These are phyloP conservation scores for Auanema freiburgensis DNA, from an alignment of 2,888 invertebrate species.

Conservation along the genomic window DNA sequence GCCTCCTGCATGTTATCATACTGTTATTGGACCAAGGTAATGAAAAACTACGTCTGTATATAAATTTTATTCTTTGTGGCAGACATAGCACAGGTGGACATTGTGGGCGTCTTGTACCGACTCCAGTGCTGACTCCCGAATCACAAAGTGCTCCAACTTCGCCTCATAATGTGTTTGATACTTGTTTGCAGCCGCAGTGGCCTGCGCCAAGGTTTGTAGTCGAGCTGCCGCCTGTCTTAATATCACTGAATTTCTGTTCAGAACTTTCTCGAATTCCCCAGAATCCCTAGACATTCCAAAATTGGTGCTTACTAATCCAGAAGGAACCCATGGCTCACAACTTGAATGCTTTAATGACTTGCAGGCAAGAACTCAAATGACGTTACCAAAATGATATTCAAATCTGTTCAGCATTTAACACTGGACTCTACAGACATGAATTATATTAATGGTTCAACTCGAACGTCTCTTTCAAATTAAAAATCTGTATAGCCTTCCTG, in stretches of 20 bases:
- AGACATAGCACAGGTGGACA: slow-evolving; percentile 41
- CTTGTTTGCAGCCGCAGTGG: slow-evolving; percentile 43
- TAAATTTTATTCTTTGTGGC: background rate
- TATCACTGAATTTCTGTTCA: background rate
- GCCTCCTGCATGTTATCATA: slow-evolving; percentile 29
- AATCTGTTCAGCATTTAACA: slow-evolving; percentile 21
- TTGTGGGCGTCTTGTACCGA: slow-evolving; percentile 41
- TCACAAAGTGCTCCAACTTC: slow-evolving; percentile 58
- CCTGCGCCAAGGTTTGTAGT: slow-evolving; percentile 34
- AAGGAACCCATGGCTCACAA: slow-evolving; percentile 46
- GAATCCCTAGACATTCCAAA: slow-evolving; percentile 54
- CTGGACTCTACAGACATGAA: slow-evolving; percentile 20
- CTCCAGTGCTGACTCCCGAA: slow-evolving; percentile 39
- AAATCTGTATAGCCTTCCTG: background rate
- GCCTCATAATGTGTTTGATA: slow-evolving; percentile 41
- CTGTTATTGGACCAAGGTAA: slow-evolving; percentile 18
- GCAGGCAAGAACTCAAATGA: slow-evolving; percentile 2
- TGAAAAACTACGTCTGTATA: background rate
- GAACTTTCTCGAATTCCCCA: slow-evolving; percentile 49
- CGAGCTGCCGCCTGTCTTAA: no score
- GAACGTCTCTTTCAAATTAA: background rate
- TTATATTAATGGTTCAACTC: background rate
- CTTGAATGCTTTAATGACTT: slow-evolving; percentile 46
- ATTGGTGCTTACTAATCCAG: slow-evolving; percentile 56
- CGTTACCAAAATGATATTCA: no score